These are phyloP conservation scores for Drosophila ustulata DNA, from an alignment of 2,888 invertebrate species.

Conservation along the genomic window DNA sequence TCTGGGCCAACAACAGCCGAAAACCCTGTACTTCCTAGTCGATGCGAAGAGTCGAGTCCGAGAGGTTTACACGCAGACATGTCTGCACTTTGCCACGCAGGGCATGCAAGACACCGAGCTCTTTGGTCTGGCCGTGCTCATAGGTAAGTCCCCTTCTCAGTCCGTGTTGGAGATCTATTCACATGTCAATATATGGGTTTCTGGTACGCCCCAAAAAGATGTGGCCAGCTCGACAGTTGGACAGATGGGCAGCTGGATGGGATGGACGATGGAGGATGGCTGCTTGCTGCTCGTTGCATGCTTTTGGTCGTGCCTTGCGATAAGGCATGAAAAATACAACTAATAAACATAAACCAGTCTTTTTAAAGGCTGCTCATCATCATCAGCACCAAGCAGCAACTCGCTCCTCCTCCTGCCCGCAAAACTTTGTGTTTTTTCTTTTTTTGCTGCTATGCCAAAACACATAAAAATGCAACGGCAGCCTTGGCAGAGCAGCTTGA, in stretches of 20 bases:
- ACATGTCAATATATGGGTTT: slow-evolving; percentile 27
- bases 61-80: slow-evolving; percentile 93
- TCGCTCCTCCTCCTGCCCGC: slow-evolving; percentile 37
- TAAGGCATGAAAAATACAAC: slow-evolving; percentile 77
- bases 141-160: slow-evolving; percentile 87
- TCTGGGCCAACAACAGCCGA: slow-evolving; percentile 85
- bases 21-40: slow-evolving; percentile 86
- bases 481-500: not conserved
- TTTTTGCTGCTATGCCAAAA: slow-evolving; percentile 63
- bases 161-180: not conserved
- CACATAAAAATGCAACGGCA: slow-evolving; percentile 69
- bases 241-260: slow-evolving; percentile 15
- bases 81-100: slow-evolving; percentile 91
- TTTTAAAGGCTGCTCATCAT: slow-evolving; percentile 80
- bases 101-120: slow-evolving; percentile 93
- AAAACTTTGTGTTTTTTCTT: slow-evolving; percentile 28
- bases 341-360: slow-evolving; percentile 81
- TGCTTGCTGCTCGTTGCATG: slow-evolving; percentile 8
- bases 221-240: slow-evolving; percentile 3
- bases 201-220: slow-evolving; percentile 37
- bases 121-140: slow-evolving; percentile 92
- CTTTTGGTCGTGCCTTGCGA: slow-evolving; percentile 47
- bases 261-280: not conserved
- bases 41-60: slow-evolving; percentile 93
- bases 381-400: slow-evolving; percentile 50